phyloP scores from a whole-genome alignment of 35 echinoderm and acorn worm genomes.

The Ophiothrix spiculata region DNA sequence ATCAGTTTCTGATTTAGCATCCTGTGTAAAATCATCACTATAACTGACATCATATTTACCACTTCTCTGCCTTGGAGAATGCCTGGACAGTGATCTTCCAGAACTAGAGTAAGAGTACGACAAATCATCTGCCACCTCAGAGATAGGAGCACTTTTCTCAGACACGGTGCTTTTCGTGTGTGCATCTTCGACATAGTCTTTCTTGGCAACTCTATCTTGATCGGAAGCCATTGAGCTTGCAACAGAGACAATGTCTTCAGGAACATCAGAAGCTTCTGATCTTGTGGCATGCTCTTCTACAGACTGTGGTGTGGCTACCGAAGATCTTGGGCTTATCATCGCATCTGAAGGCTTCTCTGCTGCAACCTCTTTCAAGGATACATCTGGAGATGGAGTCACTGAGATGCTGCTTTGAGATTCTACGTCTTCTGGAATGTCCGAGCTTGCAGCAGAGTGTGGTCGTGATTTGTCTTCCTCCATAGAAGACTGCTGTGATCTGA shows the following conservation, averaged over 20 bases:
- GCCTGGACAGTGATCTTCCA: neutral
- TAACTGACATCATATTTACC: conserved; percentile 56
- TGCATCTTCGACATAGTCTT: neutral
- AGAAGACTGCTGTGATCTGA: conserved; percentile 8
- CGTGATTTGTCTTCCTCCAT: conserved; percentile 9
- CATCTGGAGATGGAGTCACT: conserved; percentile 3
- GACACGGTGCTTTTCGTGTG: neutral
- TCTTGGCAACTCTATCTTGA: neutral
- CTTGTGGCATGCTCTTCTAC: neutral
- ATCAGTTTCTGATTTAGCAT: conserved; percentile 73
- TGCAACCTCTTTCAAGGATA: conserved; percentile 5
- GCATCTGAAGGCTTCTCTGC: neutral
- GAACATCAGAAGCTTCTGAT: conserved; percentile 42
- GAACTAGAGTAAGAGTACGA: conserved; percentile 25
- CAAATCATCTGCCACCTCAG: neutral
- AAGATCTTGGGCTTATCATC: neutral
- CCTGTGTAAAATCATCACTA: conserved; percentile 60
- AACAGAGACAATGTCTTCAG: conserved; percentile 55
- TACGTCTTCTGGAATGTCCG: neutral
- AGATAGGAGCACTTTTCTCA: neutral
- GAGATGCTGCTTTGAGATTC: neutral
- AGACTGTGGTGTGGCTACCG: neutral
- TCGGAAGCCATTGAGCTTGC: conserved; percentile 32
- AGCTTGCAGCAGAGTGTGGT: neutral
- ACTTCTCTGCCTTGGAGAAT: conserved; percentile 13